Conservation (phyloP, 2,797 vertebrate genomes). For the Scyliorhinus canicula region DNA sequence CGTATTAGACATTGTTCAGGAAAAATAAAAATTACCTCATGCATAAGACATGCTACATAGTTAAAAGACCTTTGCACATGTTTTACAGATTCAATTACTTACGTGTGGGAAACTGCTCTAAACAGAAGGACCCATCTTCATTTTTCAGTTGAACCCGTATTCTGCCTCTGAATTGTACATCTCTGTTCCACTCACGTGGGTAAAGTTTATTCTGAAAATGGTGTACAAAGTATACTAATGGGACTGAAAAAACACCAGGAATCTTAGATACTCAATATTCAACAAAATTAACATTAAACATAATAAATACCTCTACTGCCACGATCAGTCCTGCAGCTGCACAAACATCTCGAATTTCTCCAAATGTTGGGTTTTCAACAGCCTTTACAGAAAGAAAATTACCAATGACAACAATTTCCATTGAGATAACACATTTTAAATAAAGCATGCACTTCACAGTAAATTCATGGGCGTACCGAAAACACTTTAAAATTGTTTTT, state of each 20-base stretch:
- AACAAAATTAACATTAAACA: not conserved
- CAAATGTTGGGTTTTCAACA: conserved; percentile 89
- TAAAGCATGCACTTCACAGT: not conserved
- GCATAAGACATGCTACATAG: too few relatives aligned
- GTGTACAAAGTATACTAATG: conserved; percentile 28
- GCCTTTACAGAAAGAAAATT: conserved; percentile 57
- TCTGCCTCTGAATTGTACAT: conserved; percentile 79
- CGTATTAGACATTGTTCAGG: not conserved
- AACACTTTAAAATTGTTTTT: too few relatives aligned
- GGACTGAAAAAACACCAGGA: not conserved
- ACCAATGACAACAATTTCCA: not conserved
- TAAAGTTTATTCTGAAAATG: conserved; percentile 83
- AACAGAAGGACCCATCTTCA: conserved; percentile 76
- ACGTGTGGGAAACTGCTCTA: conserved; percentile 81
- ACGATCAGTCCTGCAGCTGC: conserved; percentile 79
- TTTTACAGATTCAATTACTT: conserved; percentile 50
- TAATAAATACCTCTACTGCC: conserved; percentile 69
- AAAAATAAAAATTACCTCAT: not conserved
- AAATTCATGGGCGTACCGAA: too few relatives aligned
- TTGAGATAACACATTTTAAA: too few relatives aligned
- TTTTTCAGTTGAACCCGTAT: conserved; percentile 83
- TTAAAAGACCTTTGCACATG: not conserved
- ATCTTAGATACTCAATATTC: not conserved
- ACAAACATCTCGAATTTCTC: conserved; percentile 86
- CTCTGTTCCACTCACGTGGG: conserved; percentile 88